phyloP scores from a whole-genome alignment of 2,888 invertebrate genomes.

The Apomyelois bistriatella region DNA sequence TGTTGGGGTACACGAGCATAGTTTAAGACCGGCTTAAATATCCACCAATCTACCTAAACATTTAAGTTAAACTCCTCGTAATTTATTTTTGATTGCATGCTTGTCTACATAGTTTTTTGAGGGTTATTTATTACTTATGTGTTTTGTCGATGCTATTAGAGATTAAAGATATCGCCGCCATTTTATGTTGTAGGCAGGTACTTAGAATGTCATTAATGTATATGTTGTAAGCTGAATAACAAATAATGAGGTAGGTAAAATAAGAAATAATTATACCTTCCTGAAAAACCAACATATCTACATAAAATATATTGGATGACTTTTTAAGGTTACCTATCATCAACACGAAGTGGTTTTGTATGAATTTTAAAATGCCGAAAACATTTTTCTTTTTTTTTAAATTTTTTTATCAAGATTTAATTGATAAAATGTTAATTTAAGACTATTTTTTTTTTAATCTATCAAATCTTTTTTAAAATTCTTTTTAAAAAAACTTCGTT shows the following conservation, averaged over 20 bases:
- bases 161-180: background rate
- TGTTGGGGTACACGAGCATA: slow-evolving; percentile 46
- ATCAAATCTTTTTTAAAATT: no score
- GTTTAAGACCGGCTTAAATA: slow-evolving; percentile 34
- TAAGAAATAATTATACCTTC: no score
- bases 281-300: no score
- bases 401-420: no score
- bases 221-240: background rate
- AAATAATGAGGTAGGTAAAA: background rate
- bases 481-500: no score
- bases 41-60: slow-evolving; percentile 15
- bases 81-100: slow-evolving; percentile 24
- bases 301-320: no score
- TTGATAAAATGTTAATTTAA: no score
- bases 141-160: slow-evolving; percentile 5
- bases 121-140: slow-evolving; percentile 6
- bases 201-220: slow-evolving; percentile 2
- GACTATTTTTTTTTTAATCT: no score
- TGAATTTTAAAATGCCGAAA: no score
- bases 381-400: no score
- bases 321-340: no score
- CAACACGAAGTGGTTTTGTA: no score
- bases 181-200: background rate
- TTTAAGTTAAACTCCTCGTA: slow-evolving; percentile 25
- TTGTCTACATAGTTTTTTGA: slow-evolving; percentile 15